Percentiles rank a stretch among this genome's conserved stretches.
Evolutionary conservation across 1,140 invertebrate species (phyloP).

Genomic region (Euglossa dilemma): DNA sequence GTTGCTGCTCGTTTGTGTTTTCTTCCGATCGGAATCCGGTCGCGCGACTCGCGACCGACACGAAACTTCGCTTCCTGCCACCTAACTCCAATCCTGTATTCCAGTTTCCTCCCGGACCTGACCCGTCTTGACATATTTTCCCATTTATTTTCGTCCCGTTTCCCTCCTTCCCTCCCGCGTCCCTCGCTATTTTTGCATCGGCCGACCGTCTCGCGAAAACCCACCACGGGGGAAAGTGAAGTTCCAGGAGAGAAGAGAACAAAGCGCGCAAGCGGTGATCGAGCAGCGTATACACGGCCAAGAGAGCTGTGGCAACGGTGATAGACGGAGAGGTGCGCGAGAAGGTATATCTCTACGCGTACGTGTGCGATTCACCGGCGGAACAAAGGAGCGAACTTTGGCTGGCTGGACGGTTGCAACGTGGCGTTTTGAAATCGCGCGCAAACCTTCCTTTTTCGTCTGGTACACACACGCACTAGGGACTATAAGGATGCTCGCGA

Average conservation of each 20-base stretch:
- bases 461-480: too few species aligned
- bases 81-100: neutral
- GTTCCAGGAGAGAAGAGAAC: neutral
- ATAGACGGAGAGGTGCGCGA: neutral
- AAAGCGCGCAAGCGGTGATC: neutral
- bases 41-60: too few species aligned
- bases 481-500: slow-evolving; percentile 10
- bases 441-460: slow-evolving; percentile 11
- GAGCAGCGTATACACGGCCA: neutral
- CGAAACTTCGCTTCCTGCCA: neutral
- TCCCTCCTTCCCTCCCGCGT: neutral
- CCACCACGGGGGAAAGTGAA: neutral
- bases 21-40: too few species aligned
- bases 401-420: slow-evolving; percentile 27
- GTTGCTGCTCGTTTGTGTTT: neutral
- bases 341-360: neutral
- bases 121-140: neutral
- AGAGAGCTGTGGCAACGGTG: neutral
- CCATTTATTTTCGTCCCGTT: slow-evolving; percentile 23
- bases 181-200: slow-evolving; percentile 20
- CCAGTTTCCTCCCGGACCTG: neutral
- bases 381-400: slow-evolving; percentile 38
- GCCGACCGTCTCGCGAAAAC: neutral
- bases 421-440: slow-evolving; percentile 53
- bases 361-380: neutral